These are phyloP conservation scores for Pocillopora verrucosa DNA, from an alignment of 64 coral and sea anemone genomes.

Conservation along the genomic window DNA sequence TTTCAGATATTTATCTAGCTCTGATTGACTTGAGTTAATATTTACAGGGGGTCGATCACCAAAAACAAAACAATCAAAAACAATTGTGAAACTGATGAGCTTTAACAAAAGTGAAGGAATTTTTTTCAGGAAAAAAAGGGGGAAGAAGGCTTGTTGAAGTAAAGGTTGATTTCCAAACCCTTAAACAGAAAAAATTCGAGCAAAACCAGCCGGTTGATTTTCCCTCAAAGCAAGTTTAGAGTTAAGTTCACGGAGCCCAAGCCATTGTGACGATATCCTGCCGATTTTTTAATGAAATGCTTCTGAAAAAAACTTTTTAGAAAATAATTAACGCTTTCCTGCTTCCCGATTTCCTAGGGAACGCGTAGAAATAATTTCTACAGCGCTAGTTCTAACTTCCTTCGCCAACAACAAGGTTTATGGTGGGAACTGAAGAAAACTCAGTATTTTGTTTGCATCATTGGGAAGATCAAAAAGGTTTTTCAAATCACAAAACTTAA, in stretches of 20 bases:
- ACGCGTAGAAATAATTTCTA: background rate
- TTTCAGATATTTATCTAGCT: background rate
- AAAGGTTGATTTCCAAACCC: background rate
- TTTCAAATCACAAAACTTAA: no score
- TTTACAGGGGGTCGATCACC: constrained; percentile 9
- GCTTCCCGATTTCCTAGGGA: background rate
- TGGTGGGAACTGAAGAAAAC: no score
- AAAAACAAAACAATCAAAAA: constrained; percentile 13
- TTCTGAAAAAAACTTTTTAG: background rate
- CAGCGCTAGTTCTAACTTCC: background rate
- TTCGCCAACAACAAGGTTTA: no score
- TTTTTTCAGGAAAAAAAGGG: background rate
- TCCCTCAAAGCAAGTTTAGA: background rate
- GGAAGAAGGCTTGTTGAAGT: background rate
- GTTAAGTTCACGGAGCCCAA: background rate
- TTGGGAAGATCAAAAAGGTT: no score
- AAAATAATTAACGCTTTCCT: background rate
- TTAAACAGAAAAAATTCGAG: background rate
- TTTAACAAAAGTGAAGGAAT: constrained; percentile 9
- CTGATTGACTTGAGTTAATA: constrained; percentile 4
- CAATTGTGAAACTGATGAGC: background rate
- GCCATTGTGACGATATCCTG: constrained; percentile 13
- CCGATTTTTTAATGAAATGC: constrained; percentile 41
- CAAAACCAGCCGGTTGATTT: background rate
- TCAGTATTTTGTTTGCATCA: no score